Evolutionary conservation across 1,140 invertebrate species (phyloP), one percentile per base, ranked within the genome.

Genomic region (Cephus cinctus): DNA sequence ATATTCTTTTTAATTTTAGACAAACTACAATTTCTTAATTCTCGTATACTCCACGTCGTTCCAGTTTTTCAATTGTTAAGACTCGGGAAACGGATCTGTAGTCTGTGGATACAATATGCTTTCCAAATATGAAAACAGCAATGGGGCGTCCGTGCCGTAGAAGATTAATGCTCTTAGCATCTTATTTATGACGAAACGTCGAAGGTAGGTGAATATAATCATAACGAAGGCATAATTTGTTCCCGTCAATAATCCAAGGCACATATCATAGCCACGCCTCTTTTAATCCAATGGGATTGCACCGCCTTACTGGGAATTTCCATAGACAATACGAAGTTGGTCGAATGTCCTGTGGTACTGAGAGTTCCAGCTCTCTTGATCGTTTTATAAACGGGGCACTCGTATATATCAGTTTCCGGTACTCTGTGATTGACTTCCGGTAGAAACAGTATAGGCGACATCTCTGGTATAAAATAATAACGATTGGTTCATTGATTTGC

Each of bases 331-430:
- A 92, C 86, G 67, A 86, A 91, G 73, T 92, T 91, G 4, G 88
- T 89, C 2, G 88, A 90, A 67, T 90, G 83, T 16, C 88, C 81
- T n/a, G 87, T 84, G n/a, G 89, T 87, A 43, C 86, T 85, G 45
- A 91, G 59, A n/a, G 79, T 80, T 43, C 88, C 80, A 30, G 82
- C 81, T 39, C 89, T 76, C 49, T 76, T 77, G 53, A 79, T 77
- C 0, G 84, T 92, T 73, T 90, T 90, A 76, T 92, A 91, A 6
- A 88, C 80, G 0, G 89, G 89, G 64, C 86, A 88, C 45, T 78
- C 75, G 66, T 89, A 91, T 11, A 78, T 61, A 11, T 73, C 76
- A 30, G 40, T 44, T 11, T 50, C 40, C 1, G 77, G 59, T 42
- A 57, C 50, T 39, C 68, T 59, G 50, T 82, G 79, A 39, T 78